These are phyloP conservation scores for Brachionus plicatilis DNA, from an alignment of 1,140 invertebrate genomes.

Conservation along the genomic window DNA sequence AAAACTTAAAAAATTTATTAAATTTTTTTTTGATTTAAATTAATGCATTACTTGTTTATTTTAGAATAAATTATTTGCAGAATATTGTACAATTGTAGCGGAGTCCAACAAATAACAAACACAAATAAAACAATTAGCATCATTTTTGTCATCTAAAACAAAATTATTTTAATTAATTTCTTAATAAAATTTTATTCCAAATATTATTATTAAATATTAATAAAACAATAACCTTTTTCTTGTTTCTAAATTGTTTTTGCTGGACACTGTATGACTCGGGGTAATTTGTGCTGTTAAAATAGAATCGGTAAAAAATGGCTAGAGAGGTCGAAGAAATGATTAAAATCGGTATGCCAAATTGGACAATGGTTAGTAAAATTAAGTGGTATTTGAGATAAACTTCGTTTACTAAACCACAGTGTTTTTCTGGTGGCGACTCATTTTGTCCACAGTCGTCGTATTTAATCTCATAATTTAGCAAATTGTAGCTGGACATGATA, in stretches of 20 bases:
- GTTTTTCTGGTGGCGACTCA: neutral
- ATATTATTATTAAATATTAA: neutral
- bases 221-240: slow-evolving; percentile 10
- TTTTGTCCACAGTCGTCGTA: neutral
- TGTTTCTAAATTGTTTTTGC: neutral
- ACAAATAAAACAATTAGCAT: slow-evolving; percentile 56
- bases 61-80: neutral
- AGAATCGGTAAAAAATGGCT: slow-evolving; percentile 10
- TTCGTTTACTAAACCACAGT: neutral
- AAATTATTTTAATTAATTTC: neutral
- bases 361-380: neutral
- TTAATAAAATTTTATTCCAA: neutral
- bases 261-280: neutral
- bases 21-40: neutral
- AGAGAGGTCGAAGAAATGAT: neutral
- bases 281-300: neutral
- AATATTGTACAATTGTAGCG: slow-evolving; percentile 52
- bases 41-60: neutral
- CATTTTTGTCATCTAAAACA: slow-evolving; percentile 50
- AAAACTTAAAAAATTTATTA: slow-evolving; percentile 46
- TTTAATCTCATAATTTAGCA: neutral
- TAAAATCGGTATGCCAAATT: slow-evolving; percentile 27
- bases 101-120: slow-evolving; percentile 58
- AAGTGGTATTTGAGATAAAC: neutral
- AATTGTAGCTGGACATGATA: slow-evolving; percentile 63